phyloP scores from a whole-genome alignment of 2,888 invertebrate genomes.

The Drosophila mulleri region DNA sequence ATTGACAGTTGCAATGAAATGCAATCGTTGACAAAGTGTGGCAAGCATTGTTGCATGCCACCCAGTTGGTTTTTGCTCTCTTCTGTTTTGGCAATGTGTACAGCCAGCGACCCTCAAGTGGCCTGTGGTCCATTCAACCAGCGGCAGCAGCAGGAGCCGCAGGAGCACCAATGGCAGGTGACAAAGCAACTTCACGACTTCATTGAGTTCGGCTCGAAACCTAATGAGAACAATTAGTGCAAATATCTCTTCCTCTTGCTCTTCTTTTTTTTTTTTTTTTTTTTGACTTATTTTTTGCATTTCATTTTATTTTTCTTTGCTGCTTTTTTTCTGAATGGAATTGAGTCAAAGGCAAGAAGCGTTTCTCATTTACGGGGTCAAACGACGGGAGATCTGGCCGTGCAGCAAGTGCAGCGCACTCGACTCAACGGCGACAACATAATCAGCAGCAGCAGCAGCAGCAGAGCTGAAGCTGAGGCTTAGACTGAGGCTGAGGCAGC shows the following conservation, averaged over 20 bases:
- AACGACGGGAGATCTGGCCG: constrained; percentile 43
- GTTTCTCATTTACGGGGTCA: constrained; percentile 43
- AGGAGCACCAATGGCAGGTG: constrained; percentile 21
- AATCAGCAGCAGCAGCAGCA: constrained; percentile 50
- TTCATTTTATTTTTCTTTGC: constrained; percentile 7
- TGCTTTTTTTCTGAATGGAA: constrained; percentile 34
- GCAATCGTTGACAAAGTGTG: constrained; percentile 7
- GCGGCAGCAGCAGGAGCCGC: neutral
- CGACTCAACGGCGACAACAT: constrained; percentile 62
- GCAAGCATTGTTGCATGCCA: constrained; percentile 40
- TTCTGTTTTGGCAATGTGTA: neutral
- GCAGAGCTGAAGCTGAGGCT: constrained; percentile 3
- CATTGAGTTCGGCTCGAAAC: constrained; percentile 24
- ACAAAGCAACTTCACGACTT: constrained; percentile 46
- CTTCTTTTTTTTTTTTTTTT: constrained; percentile 9
- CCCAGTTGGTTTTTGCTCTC: constrained; percentile 25
- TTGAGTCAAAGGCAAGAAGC: constrained; percentile 15
- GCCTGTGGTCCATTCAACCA: constrained; percentile 36
- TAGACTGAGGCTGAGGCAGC: constrained; percentile 39
- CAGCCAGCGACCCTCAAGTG: constrained; percentile 32
- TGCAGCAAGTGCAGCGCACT: constrained; percentile 65
- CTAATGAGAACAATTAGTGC: constrained; percentile 80
- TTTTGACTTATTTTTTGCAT: constrained; percentile 14
- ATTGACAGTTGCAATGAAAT: neutral
- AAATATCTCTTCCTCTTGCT: constrained; percentile 30